Conservation (phyloP, 2,113 vertebrate genomes). For the Loxodonta africana region DNA sequence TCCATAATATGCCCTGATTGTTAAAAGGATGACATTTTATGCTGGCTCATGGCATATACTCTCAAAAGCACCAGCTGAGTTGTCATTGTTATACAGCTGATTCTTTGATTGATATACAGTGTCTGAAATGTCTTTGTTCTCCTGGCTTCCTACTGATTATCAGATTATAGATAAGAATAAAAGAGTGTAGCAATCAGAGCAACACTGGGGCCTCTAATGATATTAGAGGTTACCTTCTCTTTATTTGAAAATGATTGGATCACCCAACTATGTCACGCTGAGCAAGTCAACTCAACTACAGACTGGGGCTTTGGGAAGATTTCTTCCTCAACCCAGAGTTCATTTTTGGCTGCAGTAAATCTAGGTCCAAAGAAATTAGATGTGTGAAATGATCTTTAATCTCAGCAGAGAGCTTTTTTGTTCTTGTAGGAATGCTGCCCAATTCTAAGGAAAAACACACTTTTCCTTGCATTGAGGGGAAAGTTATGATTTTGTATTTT, state of each 20-base stretch:
- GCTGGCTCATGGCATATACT: constrained; percentile 62
- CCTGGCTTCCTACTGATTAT: constrained; percentile 52
- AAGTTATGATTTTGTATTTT: background rate
- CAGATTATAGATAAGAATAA: constrained; percentile 68
- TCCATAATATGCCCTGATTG: background rate
- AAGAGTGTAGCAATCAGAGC: constrained; percentile 49
- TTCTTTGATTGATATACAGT: constrained; percentile 38
- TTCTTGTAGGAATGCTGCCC: constrained; percentile 6
- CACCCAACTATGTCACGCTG: constrained; percentile 29
- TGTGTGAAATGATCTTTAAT: constrained; percentile 45
- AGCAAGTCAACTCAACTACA: background rate
- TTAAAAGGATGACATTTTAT: constrained; percentile 59
- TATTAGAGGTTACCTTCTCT: constrained; percentile 54
- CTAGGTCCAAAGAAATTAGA: constrained; percentile 53
- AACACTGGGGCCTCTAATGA: constrained; percentile 39
- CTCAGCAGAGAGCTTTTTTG: background rate
- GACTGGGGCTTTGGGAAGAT: constrained; percentile 10
- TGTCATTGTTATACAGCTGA: constrained; percentile 41
- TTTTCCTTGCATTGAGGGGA: background rate
- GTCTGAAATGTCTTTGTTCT: constrained; percentile 51
- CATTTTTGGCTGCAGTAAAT: constrained; percentile 33
- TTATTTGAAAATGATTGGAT: constrained; percentile 63
- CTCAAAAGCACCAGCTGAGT: constrained; percentile 51
- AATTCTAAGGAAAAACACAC: constrained; percentile 49
- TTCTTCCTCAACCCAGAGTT: constrained; percentile 41